phyloP scores from a whole-genome alignment of 2,888 invertebrate species.

The Rhimphoctona megacephalus region DNA sequence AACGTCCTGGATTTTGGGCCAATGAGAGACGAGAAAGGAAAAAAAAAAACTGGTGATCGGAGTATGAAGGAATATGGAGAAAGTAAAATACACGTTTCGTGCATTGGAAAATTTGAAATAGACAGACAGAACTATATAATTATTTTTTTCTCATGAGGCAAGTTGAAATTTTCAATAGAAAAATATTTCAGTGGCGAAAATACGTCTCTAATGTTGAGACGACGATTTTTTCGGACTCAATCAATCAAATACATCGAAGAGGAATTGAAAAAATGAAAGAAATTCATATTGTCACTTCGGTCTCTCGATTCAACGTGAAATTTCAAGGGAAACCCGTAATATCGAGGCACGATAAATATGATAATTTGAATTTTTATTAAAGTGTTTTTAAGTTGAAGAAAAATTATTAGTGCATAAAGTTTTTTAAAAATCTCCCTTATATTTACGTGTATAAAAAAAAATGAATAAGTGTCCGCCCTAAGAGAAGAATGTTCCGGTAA shows the following conservation, averaged over 20 bases:
- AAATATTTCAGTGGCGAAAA: background rate
- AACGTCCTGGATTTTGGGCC: constrained; percentile 73
- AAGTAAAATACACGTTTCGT: constrained; percentile 58
- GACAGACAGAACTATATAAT: background rate
- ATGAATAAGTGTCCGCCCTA: constrained; percentile 2
- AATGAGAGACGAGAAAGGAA: constrained; percentile 32
- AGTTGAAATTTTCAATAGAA: background rate
- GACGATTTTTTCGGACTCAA: background rate
- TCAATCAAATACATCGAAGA: background rate
- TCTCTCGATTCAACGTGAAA: background rate
- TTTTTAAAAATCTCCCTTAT: background rate
- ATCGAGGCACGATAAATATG: background rate
- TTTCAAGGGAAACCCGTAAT: background rate
- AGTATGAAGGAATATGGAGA: constrained; percentile 73
- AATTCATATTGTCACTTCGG: background rate
- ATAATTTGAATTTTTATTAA: background rate
- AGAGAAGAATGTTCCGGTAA: constrained; percentile 24
- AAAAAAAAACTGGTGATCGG: constrained; percentile 54
- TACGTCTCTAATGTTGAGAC: background rate
- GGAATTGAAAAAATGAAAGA: background rate
- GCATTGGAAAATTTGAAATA: background rate
- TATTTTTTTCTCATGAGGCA: background rate
- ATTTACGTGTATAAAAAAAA: background rate
- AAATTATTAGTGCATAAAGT: background rate
- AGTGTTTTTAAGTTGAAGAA: background rate